Conservation (phyloP, 1,140 invertebrate species). For the Charaxes varanes region DNA sequence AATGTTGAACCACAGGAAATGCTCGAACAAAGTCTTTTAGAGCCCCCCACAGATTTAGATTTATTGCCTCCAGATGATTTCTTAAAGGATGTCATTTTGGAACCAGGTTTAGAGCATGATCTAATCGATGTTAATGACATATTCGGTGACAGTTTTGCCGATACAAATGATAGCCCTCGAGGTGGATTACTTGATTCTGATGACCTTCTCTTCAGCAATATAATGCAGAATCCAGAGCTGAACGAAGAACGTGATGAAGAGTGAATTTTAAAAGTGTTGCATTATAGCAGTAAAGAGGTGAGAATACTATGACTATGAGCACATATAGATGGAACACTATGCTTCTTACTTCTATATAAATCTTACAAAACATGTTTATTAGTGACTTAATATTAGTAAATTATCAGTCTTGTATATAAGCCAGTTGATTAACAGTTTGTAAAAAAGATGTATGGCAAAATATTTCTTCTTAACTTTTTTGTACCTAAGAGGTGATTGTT, state of each 20-base stretch:
- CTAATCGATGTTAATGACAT: conserved; percentile 9
- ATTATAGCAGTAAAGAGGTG: no score
- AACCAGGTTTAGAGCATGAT: conserved; percentile 5
- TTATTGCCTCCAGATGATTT: conserved; percentile 11
- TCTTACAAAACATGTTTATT: no score
- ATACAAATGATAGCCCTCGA: neutral
- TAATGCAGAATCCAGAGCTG: conserved; percentile 1
- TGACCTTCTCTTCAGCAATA: conserved; percentile 1
- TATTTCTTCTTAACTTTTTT: no score
- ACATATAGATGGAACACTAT: no score
- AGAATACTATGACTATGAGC: no score
- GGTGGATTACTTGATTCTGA: neutral
- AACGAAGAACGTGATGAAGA: neutral
- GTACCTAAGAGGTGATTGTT: no score
- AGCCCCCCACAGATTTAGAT: conserved; percentile 3
- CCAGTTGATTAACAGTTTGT: no score
- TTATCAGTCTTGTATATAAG: no score
- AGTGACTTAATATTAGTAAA: no score
- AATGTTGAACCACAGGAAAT: conserved; percentile 13
- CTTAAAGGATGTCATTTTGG: conserved; percentile 11
- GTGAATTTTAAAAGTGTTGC: neutral
- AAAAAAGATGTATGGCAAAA: no score
- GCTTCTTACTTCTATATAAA: no score
- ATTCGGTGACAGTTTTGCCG: conserved; percentile 7
- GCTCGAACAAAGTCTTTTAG: neutral